phyloP scores from a whole-genome alignment of 1,140 invertebrate genomes.

The Cyclargus thomasi region DNA sequence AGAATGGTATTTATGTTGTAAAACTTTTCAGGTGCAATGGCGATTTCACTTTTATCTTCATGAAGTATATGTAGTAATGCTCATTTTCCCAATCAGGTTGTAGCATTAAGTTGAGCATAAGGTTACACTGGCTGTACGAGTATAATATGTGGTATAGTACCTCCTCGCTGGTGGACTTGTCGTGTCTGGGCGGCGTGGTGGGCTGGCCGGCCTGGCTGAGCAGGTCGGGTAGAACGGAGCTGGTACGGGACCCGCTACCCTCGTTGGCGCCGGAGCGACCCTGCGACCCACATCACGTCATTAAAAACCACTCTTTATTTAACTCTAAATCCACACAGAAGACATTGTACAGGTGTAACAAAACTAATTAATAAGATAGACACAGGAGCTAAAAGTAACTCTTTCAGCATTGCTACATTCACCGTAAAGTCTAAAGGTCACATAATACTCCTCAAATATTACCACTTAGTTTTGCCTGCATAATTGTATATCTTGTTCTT shows the following conservation, averaged over 20 bases:
- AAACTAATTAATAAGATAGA: too few species aligned
- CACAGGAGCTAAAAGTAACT: too few species aligned
- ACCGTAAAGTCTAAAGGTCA: too few species aligned
- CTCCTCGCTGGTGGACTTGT: constrained; percentile 96
- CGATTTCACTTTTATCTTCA: too few species aligned
- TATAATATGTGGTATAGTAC: constrained; percentile 67
- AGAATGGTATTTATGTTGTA: too few species aligned
- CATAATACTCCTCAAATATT: too few species aligned
- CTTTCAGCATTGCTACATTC: too few species aligned
- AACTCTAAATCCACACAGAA: not conserved
- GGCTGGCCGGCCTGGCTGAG: constrained; percentile 89
- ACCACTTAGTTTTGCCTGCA: too few species aligned
- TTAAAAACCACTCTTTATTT: constrained; percentile 18
- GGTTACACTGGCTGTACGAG: not conserved
- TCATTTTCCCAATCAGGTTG: not conserved
- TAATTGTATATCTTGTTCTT: too few species aligned
- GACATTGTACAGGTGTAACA: too few species aligned
- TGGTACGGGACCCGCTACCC: constrained; percentile 84
- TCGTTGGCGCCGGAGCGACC: constrained; percentile 78
- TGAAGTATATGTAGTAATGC: too few species aligned
- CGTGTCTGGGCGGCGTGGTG: constrained; percentile 88
- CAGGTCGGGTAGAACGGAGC: constrained; percentile 94
- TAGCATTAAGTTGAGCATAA: not conserved
- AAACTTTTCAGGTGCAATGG: too few species aligned
- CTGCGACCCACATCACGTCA: constrained; percentile 28